Evolutionary conservation across 2,888 invertebrate genomes (phyloP), one percentile per base, ranked within the genome.

Genomic region (Gasteruption jaculator): DNA sequence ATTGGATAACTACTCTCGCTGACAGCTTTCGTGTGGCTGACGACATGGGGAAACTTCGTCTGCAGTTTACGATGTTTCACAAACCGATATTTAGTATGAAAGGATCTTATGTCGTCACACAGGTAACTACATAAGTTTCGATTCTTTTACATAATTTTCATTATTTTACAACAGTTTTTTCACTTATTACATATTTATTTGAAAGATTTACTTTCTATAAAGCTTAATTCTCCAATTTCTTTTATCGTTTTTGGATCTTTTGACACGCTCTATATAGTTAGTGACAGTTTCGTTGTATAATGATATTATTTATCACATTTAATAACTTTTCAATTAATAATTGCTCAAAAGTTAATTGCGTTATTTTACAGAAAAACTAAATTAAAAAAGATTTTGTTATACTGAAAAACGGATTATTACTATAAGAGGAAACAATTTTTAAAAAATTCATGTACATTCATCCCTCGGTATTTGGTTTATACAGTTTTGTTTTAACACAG

Each of bases 41-140:
- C 73, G 96, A 96, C 63, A 93, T 96, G 94, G 96, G 96, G 42
- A 96, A 96, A 73, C 74, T 96, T 40, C 79, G 93, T 58, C 77
- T 92, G 50, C 95, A 95, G 70, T 93, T 96, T 65, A 85, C 86
- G 60, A 76, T 90, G 71, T 94, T 96, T 70, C 93, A 95, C 69
- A 91, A 89, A 67, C 95, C 96, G 12, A 75, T 94, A 41, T 94
- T 96, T 72, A 93, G 94, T 71, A 95, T 95, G 94, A 96, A 96
- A 74, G 96, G 96, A 46, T 95, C 95, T 29, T 96, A 89, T 73
- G 95, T 96, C 51, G 94, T 96, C 7, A 93, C 94, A 49, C 92
- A 93, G 83, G 91, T 91, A 69, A 73, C 71, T 55, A n/a, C n/a
- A n/a, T n/a, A n/a, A n/a, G n/a, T n/a, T 38, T n/a, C n/a, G n/a